Evolutionary conservation across 2,113 vertebrate genomes (phyloP).

Genomic region (Phycodurus eques): DNA sequence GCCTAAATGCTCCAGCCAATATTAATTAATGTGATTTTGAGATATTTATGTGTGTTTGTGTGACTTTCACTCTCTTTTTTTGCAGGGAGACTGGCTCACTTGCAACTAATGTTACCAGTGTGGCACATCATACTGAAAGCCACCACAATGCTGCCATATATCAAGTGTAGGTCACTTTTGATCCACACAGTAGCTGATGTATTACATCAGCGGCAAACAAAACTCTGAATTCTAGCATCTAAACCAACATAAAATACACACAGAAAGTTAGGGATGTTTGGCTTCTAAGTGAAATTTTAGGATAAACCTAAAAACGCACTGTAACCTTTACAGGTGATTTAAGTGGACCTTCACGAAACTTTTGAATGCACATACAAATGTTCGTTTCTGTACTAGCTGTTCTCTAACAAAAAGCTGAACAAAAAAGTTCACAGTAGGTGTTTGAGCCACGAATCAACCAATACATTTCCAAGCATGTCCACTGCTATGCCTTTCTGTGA

Average conservation of each 20-base stretch:
- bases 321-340: not conserved
- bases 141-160: conserved; percentile 5
- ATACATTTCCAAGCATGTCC: not conserved
- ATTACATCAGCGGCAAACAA: not conserved
- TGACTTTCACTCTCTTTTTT: not conserved
- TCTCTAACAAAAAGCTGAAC: not conserved
- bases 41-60: conserved; percentile 18
- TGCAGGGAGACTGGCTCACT: conserved; percentile 36
- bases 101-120: not conserved
- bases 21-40: not conserved
- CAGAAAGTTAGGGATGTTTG: not conserved
- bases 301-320: not conserved
- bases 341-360: not conserved
- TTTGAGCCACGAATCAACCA: not conserved
- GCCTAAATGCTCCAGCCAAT: not conserved
- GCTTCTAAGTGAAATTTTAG: not conserved
- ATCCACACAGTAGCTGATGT: not conserved
- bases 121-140: conserved; percentile 11
- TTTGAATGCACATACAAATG: not conserved
- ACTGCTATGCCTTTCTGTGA: not conserved
- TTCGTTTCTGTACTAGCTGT: not conserved
- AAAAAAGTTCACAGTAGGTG: not conserved
- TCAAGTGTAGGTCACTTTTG: conserved; percentile 26
- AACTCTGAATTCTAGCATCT: not conserved
- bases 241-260: not conserved